These are phyloP conservation scores for Hemistola chrysoprasaria DNA, from an alignment of 2,888 invertebrate species.

Conservation along the genomic window DNA sequence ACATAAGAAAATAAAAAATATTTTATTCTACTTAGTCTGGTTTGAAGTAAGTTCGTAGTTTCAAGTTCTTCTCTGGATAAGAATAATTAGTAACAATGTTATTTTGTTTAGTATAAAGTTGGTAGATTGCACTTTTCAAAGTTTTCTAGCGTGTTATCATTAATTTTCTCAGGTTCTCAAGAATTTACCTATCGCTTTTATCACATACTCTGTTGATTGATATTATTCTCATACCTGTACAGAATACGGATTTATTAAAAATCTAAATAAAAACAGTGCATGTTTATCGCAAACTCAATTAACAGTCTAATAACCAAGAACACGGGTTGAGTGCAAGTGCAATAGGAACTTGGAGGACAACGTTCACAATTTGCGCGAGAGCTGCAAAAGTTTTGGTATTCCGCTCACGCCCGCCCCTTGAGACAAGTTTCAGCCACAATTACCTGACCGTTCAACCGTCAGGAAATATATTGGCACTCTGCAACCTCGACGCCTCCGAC, in stretches of 20 bases:
- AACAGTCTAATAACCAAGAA: slow-evolving; percentile 19
- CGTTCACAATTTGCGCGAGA: slow-evolving; percentile 71
- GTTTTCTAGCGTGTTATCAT: no score
- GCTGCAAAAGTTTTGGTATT: slow-evolving; percentile 62
- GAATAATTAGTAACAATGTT: no score
- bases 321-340: slow-evolving; percentile 17
- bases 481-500: slow-evolving; percentile 52
- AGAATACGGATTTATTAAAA: no score
- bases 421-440: slow-evolving; percentile 80
- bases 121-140: no score
- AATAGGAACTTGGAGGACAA: slow-evolving; percentile 35
- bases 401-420: slow-evolving; percentile 69
- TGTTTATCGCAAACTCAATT: slow-evolving; percentile 14
- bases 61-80: slow-evolving; percentile 21
- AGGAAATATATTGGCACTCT: slow-evolving; percentile 79
- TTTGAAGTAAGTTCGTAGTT: slow-evolving; percentile 22
- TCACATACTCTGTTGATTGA: no score
- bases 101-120: slow-evolving; percentile 10
- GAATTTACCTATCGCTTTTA: no score
- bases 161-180: no score
- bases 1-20: slow-evolving; percentile 44
- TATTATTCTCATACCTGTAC: no score
- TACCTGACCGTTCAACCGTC: slow-evolving; percentile 78
- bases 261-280: no score
- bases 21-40: slow-evolving; percentile 32